Evolutionary conservation across 2,113 vertebrate genomes (phyloP), one percentile per base, ranked within the genome.

Genomic region (Phaethornis superciliosus): DNA sequence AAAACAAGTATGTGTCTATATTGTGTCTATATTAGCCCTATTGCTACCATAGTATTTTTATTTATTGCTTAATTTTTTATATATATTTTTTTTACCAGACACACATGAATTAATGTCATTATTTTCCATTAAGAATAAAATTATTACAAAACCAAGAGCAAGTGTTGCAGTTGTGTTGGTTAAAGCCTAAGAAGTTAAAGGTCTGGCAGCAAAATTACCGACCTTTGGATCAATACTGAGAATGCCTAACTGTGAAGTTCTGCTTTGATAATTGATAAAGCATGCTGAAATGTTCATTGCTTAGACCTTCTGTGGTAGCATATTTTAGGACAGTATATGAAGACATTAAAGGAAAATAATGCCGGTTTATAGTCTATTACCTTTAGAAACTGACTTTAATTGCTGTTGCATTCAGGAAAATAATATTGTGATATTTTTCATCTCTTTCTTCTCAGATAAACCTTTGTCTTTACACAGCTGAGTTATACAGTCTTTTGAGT

Each of bases 191-290:
- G 86, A 30, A 94, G 40, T 74, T 94, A 54, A 42, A 93, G 59
- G 28, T 77, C 58, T 75, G 62, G 15, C 40, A 51, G 42, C 62
- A 64, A 91, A 59, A 62, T 22, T 16, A 67, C 54, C 40, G 49
- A 59, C 23, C 51, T 82, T 52, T 30, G 49, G 37, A 72, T 90
- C 47, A 40, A 84, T 77, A 63, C 26, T 54, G 55, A 55, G 24
- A 28, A 22, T 88, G 64, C 52, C 78, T 97, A 83, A 80, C 64
- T 88, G 69, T 81, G 80, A 81, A 80, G 52, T 32, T 89, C 75
- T 71, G 28, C 65, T 95, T 97, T 95, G 93, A 97, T 91, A 96
- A 96, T 96, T 91, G 71, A 88, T 88, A 76, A 77, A 93, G 62
- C 87, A 82, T 87, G 49, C 52, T 77, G 90, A 86, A 92, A 94